Conservation (phyloP, 1,140 invertebrate genomes). For the Apis laboriosa region DNA sequence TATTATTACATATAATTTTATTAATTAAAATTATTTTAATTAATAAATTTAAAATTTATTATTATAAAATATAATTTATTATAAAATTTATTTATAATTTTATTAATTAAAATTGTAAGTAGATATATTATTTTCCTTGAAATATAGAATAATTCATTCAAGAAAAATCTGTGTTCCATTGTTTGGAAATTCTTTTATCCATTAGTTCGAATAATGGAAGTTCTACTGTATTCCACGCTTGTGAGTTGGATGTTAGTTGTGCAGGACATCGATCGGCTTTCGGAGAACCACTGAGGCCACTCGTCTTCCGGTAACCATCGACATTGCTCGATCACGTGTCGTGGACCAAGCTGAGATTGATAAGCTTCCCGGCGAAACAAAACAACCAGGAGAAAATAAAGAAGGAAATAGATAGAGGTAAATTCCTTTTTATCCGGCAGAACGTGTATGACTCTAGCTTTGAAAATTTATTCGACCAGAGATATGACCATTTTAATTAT, state of each 20-base stretch:
- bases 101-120: too few species aligned
- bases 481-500: too few species aligned
- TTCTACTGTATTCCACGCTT: neutral
- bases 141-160: too few species aligned
- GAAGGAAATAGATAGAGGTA: neutral
- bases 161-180: too few species aligned
- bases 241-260: conserved; percentile 1
- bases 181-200: too few species aligned
- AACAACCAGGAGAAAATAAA: neutral
- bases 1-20: too few species aligned
- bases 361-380: conserved; percentile 20
- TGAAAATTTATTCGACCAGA: neutral
- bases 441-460: conserved; percentile 36
- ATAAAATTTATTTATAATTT: too few species aligned
- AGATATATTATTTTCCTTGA: too few species aligned
- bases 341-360: conserved; percentile 25
- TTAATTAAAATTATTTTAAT: too few species aligned
- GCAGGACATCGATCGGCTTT: conserved; percentile 27
- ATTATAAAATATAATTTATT: too few species aligned
- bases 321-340: conserved; percentile 26
- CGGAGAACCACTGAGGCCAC: neutral
- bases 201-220: too few species aligned
- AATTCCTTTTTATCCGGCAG: conserved; percentile 33
- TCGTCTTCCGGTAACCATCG: conserved; percentile 5
- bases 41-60: too few species aligned